Evolutionary conservation across 2,113 vertebrate genomes (phyloP), one percentile per base, ranked within the genome.

Genomic region (Labrus mixtus): DNA sequence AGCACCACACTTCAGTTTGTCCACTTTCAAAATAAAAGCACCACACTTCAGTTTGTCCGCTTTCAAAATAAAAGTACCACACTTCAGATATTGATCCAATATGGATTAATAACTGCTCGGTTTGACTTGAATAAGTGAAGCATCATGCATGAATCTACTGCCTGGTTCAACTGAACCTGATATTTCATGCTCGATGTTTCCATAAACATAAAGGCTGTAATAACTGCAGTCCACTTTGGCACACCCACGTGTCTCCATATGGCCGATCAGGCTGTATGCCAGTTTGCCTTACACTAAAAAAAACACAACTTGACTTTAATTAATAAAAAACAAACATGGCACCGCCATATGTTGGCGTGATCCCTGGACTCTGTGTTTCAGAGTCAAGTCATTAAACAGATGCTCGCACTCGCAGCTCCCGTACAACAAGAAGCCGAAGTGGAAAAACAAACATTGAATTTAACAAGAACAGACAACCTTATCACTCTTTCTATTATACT

Each of bases 271-370:
- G 12, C 78, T 66, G 37, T 29, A 53, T 23, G 39, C 80, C 82
- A 86, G 75, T 74, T 68, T 70, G 36, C 15, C 10, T 33, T 33
- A 20, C 36, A 4, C 68, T 68, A 75, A 71, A 71, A 71, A 72
- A 71, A 25, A 25, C 25, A 63, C 43, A 73, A 36, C 20, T 22
- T 60, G 54, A 33, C 19, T 86, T 80, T 86, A 88, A 87, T 90
- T 81, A 83, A 82, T 78, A 67, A 85, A 87, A 76, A 55, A 56
- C 62, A 76, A 77, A 84, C 75, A 78, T 73, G 72, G 76, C 53
- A 58, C 3, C 41, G 19, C 78, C 85, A 87, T 85, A 88, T 88
- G 87, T 45, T 70, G 48, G 41, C 66, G 22, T 68, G 63, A 75
- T 79, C 76, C 73, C 59, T 61, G 66, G 62, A 56, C 76, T 70